These are phyloP conservation scores for Scaptomyza polygonia DNA, from an alignment of 2,888 invertebrate species.

Conservation along the genomic window DNA sequence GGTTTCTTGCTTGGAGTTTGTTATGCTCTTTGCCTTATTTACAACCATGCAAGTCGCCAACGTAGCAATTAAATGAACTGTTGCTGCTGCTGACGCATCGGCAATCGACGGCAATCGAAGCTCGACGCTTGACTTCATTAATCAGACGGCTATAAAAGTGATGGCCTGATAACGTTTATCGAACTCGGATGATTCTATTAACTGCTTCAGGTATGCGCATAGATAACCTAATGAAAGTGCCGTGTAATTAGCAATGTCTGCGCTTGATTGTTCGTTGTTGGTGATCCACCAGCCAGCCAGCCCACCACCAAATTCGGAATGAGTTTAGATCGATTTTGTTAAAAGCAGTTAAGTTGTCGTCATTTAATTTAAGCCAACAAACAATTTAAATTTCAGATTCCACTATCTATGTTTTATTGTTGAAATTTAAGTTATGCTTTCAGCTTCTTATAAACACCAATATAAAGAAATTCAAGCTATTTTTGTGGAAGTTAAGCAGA, in stretches of 20 bases:
- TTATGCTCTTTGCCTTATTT: constrained; percentile 53
- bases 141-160: constrained; percentile 75
- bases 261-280: constrained; percentile 28
- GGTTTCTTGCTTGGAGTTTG: constrained; percentile 13
- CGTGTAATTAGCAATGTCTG: constrained; percentile 57
- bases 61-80: constrained; percentile 73
- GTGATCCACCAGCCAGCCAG: no score
- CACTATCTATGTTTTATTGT: background rate
- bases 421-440: constrained; percentile 14
- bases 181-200: constrained; percentile 71
- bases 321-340: constrained; percentile 7
- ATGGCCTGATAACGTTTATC: constrained; percentile 77
- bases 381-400: constrained; percentile 9
- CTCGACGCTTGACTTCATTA: constrained; percentile 63
- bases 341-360: constrained; percentile 10
- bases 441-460: constrained; percentile 32
- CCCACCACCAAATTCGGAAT: constrained; percentile 3
- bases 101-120: constrained; percentile 40
- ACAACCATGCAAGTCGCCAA: constrained; percentile 57
- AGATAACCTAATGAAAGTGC: constrained; percentile 68
- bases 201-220: constrained; percentile 53
- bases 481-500: constrained; percentile 4
- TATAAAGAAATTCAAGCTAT: constrained; percentile 48
- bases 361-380: constrained; percentile 10
- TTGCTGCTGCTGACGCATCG: constrained; percentile 67